Percentiles rank a stretch among this genome's conserved stretches.
phyloP scores from a whole-genome alignment of 2,888 invertebrate genomes.

The Pseudococcus viburni region DNA sequence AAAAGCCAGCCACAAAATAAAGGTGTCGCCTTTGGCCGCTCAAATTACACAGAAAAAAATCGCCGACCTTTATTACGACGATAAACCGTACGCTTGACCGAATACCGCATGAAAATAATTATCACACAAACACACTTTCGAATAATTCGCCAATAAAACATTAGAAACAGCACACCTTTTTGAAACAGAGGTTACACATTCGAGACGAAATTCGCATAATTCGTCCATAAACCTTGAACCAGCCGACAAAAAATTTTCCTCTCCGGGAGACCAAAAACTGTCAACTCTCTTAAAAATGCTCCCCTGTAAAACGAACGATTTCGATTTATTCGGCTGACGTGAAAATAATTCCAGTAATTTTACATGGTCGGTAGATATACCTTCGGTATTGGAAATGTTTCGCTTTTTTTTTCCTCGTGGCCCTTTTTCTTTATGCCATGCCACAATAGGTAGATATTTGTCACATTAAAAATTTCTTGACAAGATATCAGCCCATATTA shows the following conservation, averaged over 20 bases:
- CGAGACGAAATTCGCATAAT: conserved; percentile 21
- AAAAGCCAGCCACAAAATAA: background rate
- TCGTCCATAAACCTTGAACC: conserved; percentile 4
- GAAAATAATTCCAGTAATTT: conserved; percentile 18
- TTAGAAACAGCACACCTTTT: conserved; percentile 25
- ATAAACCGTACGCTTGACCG: background rate
- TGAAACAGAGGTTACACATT: conserved; percentile 7
- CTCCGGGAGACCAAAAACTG: background rate
- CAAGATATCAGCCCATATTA: background rate
- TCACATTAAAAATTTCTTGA: conserved; percentile 21
- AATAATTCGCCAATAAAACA: conserved; percentile 31
- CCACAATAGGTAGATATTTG: background rate
- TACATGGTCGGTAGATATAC: background rate
- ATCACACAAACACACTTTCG: background rate
- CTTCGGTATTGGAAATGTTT: conserved; percentile 4
- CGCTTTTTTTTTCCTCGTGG: background rate
- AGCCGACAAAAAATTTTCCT: background rate
- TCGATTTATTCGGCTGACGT: conserved; percentile 32
- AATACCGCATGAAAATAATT: background rate
- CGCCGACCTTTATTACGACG: background rate
- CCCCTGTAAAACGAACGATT: background rate
- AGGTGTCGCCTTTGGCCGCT: background rate
- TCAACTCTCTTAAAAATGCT: conserved; percentile 26
- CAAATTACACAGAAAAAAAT: conserved; percentile 3
- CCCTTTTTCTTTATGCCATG: background rate